Percentiles rank a stretch among this genome's conserved stretches.
These are phyloP conservation scores for Limnephilus rhombicus DNA, from an alignment of 2,888 invertebrate genomes.

Conservation along the genomic window DNA sequence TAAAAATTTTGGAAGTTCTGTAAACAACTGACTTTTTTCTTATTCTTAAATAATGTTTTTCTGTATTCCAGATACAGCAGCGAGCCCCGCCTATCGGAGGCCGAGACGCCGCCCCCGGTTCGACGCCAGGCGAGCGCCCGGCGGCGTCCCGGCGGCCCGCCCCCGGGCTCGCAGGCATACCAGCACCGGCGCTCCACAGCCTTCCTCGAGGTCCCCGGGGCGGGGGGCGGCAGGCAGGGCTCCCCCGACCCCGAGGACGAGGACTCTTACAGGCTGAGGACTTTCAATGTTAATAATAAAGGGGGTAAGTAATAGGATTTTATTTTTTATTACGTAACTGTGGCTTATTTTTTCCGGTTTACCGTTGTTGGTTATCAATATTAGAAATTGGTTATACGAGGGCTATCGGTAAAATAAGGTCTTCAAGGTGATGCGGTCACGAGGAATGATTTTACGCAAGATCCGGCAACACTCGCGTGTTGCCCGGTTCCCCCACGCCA, in stretches of 20 bases:
- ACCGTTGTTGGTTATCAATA: too few relatives aligned
- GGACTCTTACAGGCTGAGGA: slow-evolving; percentile 92
- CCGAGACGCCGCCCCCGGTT: slow-evolving; percentile 83
- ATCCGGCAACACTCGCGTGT: too few relatives aligned
- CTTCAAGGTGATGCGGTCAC: too few relatives aligned
- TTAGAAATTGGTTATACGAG: too few relatives aligned
- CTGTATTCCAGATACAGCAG: slow-evolving; percentile 77
- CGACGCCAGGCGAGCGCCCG: slow-evolving; percentile 81
- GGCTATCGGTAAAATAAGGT: too few relatives aligned
- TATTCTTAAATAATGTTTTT: neutral
- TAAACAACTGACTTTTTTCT: too few relatives aligned
- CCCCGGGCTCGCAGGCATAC: slow-evolving; percentile 79
- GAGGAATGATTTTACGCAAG: too few relatives aligned
- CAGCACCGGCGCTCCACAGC: slow-evolving; percentile 83
- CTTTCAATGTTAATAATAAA: slow-evolving; percentile 95
- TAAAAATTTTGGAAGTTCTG: too few relatives aligned
- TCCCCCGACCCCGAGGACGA: slow-evolving; percentile 83
- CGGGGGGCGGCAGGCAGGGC: slow-evolving; percentile 68
- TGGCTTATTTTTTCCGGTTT: too few relatives aligned
- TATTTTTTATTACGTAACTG: neutral
- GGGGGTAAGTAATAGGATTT: slow-evolving; percentile 78
- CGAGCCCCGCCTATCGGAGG: slow-evolving; percentile 82
- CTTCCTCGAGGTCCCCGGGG: slow-evolving; percentile 83
- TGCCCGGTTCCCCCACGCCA: too few relatives aligned
- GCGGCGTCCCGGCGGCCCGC: slow-evolving; percentile 74